Percentiles rank a stretch among this genome's conserved stretches.
phyloP scores from a whole-genome alignment of 2,888 invertebrate species.

The Drosophila flavopinicola region DNA sequence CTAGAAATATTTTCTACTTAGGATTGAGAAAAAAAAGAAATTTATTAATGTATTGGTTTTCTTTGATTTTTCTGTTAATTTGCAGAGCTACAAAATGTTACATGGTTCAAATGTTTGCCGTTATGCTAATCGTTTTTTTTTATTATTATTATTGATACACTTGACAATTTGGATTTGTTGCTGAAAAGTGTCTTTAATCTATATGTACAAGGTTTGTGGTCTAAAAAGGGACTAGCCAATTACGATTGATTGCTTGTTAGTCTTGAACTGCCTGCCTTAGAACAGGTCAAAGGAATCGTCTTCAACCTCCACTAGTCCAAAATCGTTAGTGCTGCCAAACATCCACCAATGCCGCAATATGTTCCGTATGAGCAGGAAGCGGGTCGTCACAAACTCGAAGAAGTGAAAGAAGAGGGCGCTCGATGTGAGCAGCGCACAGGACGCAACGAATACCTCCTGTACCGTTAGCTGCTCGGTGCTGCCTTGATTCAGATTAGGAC shows the following conservation, averaged over 20 bases:
- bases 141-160: conserved; percentile 21
- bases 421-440: conserved; percentile 77
- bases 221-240: background rate
- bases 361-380: conserved; percentile 76
- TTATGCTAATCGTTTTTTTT: conserved; percentile 21
- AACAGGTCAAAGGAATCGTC: conserved; percentile 79
- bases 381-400: conserved; percentile 81
- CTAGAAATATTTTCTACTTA: too few species aligned
- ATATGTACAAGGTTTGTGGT: background rate
- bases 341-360: conserved; percentile 83
- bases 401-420: conserved; percentile 82
- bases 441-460: conserved; percentile 71
- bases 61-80: too few species aligned
- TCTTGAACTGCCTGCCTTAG: conserved; percentile 24
- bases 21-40: too few species aligned
- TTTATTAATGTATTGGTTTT: background rate
- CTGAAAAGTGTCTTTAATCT: too few species aligned
- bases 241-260: background rate
- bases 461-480: conserved; percentile 68
- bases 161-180: conserved; percentile 26
- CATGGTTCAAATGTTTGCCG: conserved; percentile 10
- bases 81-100: background rate
- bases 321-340: conserved; percentile 82
- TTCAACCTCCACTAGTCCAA: conserved; percentile 69
- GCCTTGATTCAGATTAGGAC: conserved; percentile 74